Percentiles rank a stretch among this genome's conserved stretches.
phyloP scores from a whole-genome alignment of 2,797 vertebrate species.

The Gorsachius magnificus region DNA sequence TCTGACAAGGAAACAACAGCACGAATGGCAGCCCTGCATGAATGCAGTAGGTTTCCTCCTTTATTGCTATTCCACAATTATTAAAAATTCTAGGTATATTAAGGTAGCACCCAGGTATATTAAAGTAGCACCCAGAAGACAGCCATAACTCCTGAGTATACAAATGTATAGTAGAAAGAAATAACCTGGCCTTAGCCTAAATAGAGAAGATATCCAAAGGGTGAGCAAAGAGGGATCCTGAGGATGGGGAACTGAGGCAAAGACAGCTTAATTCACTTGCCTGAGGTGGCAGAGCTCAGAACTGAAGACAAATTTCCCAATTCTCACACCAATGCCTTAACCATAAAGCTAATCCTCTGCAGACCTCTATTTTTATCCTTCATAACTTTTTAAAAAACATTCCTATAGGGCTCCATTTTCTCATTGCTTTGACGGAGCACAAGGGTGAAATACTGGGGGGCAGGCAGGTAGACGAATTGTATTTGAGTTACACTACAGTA shows the following conservation, averaged over 20 bases:
- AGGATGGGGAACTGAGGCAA: not conserved
- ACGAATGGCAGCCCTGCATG: accelerated
- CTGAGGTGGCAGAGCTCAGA: not conserved
- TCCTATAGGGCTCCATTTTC: conserved; percentile 24
- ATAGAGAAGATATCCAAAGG: not conserved
- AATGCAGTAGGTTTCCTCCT: not conserved
- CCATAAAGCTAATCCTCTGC: conserved; percentile 5
- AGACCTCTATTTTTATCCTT: conserved; percentile 9
- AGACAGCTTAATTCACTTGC: not conserved
- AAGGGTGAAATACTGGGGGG: not conserved
- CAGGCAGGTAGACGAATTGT: conserved; percentile 18
- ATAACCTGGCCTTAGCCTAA: not conserved
- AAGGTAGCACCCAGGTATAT: not conserved
- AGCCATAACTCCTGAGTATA: not conserved
- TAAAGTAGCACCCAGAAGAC: not conserved
- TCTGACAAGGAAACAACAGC: not conserved
- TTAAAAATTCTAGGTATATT: not conserved
- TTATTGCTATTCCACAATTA: not conserved
- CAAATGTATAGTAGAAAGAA: not conserved
- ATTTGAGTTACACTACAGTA: not conserved
- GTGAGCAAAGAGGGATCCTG: not conserved
- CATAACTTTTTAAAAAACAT: not conserved
- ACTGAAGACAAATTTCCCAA: not conserved
- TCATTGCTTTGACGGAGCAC: not conserved
- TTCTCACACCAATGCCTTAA: not conserved